Base-by-base conservation (phyloP, 2,888 invertebrate species). In the Heliconius ismenius region DNA sequence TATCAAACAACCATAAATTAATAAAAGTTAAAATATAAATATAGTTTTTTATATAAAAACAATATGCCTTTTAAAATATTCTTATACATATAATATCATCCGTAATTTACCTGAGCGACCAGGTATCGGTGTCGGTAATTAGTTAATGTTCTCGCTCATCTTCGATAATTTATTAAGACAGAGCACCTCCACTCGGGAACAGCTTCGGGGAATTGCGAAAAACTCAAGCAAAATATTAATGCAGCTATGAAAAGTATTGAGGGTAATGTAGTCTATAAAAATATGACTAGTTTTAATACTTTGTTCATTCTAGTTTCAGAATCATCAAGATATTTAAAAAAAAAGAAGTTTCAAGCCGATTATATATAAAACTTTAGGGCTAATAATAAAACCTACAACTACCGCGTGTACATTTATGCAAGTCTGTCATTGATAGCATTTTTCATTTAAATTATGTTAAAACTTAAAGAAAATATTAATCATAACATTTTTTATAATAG, bases 191-290 rank as follows among this genome's bases (percentile, higher is more conserved):
- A 83, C 84, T 84, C 83, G 81, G 81, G 82, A 82, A 83, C 81
- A 83, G 81, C 91, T 87, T 87, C 73, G 83, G 93, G 93, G 93
- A 92, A 93, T 93, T 90, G 92, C 87, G 93, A 94, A 94, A 94
- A 94, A 94, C 92, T 92, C 91, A 90, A 91, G 92, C 93, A 88
- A 92, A 94, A 93, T 94, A 94, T 94, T 93, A 94, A 94, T 93
- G 91, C 92, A 90, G 84, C 90, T 89, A 89, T 86, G 77, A 79
- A 78, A 78, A 76, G 67, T 92, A 94, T 93, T 90, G 92, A 54
- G 70, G 88, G 84, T 87, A 81, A 75, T 84, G 85, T 86, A 54
- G 21, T 54, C 81, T 7, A 15, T 18, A 72, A 72, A 43, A 58
- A 63, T 79, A 28, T 10, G 10, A 36, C 3, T 11, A 18, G 70